phyloP scores from a whole-genome alignment of 2,888 invertebrate genomes.

The Diogma glabrata region DNA sequence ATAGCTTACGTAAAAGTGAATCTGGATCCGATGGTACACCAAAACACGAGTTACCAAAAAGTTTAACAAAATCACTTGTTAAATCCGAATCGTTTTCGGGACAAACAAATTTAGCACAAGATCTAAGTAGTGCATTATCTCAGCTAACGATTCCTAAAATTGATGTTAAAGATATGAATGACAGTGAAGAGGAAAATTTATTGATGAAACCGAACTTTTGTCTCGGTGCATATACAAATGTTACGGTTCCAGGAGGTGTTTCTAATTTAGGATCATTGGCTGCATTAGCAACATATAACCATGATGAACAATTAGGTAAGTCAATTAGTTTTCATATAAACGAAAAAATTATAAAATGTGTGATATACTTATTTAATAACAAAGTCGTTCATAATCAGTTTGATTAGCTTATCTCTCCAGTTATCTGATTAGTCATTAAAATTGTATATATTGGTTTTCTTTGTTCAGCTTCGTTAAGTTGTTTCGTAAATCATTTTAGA shows the following conservation, averaged over 20 bases:
- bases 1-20: slow-evolving; percentile 40
- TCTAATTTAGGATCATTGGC: slow-evolving; percentile 34
- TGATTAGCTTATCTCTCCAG: too few species aligned
- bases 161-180: slow-evolving; percentile 24
- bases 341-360: too few species aligned
- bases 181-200: slow-evolving; percentile 52
- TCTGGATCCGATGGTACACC: slow-evolving; percentile 43
- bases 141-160: slow-evolving; percentile 26
- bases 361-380: too few species aligned
- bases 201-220: slow-evolving; percentile 51
- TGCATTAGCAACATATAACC: slow-evolving; percentile 34
- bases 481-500: too few species aligned
- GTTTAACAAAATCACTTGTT: slow-evolving; percentile 40
- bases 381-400: too few species aligned
- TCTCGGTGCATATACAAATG: slow-evolving; percentile 42
- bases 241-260: slow-evolving; percentile 18
- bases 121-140: slow-evolving; percentile 45
- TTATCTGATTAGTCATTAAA: too few species aligned
- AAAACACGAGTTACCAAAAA: slow-evolving; percentile 18
- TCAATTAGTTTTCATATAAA: too few species aligned
- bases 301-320: slow-evolving; percentile 29
- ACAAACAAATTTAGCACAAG: slow-evolving; percentile 44
- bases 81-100: slow-evolving; percentile 68
- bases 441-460: too few species aligned
- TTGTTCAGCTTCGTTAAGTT: too few species aligned